phyloP scores from a whole-genome alignment of 1,140 invertebrate genomes.

The Coelopa frigida region DNA sequence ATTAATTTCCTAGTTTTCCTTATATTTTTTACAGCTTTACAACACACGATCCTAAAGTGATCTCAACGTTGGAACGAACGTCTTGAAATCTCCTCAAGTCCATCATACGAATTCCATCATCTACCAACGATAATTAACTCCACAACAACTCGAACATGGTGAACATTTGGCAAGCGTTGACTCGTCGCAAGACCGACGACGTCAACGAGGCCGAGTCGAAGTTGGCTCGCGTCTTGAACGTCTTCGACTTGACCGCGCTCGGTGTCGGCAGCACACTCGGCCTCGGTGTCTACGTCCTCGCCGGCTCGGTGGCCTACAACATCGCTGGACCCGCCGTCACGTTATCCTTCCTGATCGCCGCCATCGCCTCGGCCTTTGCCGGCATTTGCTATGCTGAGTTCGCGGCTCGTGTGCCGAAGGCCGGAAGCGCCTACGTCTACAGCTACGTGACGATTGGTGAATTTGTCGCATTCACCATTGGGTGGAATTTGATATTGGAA shows the following conservation, averaged over 20 bases:
- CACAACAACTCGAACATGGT: no score
- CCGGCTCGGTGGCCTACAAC: constrained; percentile 77
- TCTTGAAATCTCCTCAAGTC: no score
- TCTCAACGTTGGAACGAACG: no score
- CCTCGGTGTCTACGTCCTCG: constrained; percentile 87
- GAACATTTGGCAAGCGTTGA: constrained; percentile 46
- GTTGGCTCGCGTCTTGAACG: constrained; percentile 65
- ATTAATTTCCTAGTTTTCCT: no score
- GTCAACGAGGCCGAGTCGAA: constrained; percentile 50
- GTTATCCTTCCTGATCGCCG: constrained; percentile 83
- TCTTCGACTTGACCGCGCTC: constrained; percentile 72
- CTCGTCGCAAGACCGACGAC: constrained; percentile 47
- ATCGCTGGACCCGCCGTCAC: constrained; percentile 81
- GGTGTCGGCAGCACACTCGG: constrained; percentile 85
- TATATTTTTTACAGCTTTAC: no score
- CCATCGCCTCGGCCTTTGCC: constrained; percentile 79
- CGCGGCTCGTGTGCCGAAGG: constrained; percentile 74
- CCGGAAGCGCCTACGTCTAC: constrained; percentile 82
- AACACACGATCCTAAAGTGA: no score
- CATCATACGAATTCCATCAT: no score
- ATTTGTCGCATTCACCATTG: constrained; percentile 68
- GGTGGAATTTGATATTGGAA: constrained; percentile 87
- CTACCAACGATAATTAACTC: no score
- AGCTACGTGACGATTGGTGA: constrained; percentile 85
- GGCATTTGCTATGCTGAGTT: constrained; percentile 87